These are phyloP conservation scores for Rostratula benghalensis DNA, from an alignment of 2,113 vertebrate genomes.

Conservation along the genomic window DNA sequence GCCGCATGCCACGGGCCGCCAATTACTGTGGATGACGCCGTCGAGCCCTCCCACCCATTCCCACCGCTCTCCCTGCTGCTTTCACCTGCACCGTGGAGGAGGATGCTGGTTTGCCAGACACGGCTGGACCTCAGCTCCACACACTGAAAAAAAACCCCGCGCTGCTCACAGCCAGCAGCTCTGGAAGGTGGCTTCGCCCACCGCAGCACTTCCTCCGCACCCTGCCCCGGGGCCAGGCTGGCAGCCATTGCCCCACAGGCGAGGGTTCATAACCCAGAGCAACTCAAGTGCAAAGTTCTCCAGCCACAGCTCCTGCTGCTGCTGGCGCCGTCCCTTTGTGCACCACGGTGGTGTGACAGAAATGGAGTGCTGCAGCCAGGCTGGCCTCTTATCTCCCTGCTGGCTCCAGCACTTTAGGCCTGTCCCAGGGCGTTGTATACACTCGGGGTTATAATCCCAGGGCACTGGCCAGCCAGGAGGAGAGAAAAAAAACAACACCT, in stretches of 20 bases:
- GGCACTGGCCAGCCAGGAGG: neutral
- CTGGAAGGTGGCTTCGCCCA: rapidly evolving
- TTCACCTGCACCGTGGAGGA: neutral
- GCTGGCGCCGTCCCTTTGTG: rapidly evolving
- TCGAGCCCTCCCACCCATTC: neutral
- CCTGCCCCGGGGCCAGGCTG: neutral
- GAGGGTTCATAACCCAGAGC: neutral
- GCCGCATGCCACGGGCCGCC: rapidly evolving
- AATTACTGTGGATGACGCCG: neutral
- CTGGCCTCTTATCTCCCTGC: neutral
- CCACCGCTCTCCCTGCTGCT: neutral
- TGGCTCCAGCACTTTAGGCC: neutral
- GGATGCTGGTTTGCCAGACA: neutral
- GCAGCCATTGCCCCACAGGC: rapidly evolving
- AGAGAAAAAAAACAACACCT: neutral
- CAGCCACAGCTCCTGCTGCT: neutral
- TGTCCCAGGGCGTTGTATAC: rapidly evolving
- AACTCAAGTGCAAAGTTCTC: neutral
- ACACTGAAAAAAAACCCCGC: rapidly evolving
- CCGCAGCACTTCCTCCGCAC: rapidly evolving
- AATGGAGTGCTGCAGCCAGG: rapidly evolving
- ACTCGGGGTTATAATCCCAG: neutral
- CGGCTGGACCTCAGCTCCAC: neutral
- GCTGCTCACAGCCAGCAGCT: rapidly evolving
- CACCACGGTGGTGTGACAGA: rapidly evolving